Base-by-base conservation (phyloP, 2,888 invertebrate species). In the Hydriomena furcata region DNA sequence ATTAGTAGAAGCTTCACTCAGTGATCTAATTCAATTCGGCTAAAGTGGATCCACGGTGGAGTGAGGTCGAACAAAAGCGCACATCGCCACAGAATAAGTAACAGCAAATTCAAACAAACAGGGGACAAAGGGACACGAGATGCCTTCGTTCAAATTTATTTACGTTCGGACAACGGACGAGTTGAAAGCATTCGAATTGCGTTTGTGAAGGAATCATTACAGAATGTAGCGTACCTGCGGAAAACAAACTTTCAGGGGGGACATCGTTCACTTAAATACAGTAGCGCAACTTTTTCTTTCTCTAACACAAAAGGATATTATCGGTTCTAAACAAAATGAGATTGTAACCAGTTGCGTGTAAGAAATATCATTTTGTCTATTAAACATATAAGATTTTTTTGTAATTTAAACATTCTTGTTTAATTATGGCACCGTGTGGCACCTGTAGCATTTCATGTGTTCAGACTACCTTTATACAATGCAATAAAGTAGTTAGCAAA, bases 11-110 rank as follows among this genome's bases (percentile, higher is more conserved):
- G 60, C 56, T 61, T 63, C 66, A 65, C 69, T 73, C 61, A 71
- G 63, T 68, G 70, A 73, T 74, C 73, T 79, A 80, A 82, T 81
- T 80, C 79, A 79, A 81, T 81, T 80, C 73, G 70, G 66, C 58
- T 63, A 59, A 71, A 82, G 82, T 76, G 77, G 74, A 73, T 66
- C 66, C 61, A 61, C 61, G 74, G 69, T 65, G 63, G 65, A 62
- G 64, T 61, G 58, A 32, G 57, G 53, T 59, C 63, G 69, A 68
- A 80, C 79, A 78, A 80, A 78, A 76, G 77, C 72, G 73, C 79
- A 78, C 75, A 63, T 60, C 6, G 28, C 20, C 49, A 37, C 20
- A 44, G 40, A 17, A 30, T 44, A 41, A 31, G 32, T 23, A 20
- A 36, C 5, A 36, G 45, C 30, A 21, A 64, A 68, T 72, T 73